Conservation (phyloP, 1,140 invertebrate species). For the Drosophila busckii region DNA sequence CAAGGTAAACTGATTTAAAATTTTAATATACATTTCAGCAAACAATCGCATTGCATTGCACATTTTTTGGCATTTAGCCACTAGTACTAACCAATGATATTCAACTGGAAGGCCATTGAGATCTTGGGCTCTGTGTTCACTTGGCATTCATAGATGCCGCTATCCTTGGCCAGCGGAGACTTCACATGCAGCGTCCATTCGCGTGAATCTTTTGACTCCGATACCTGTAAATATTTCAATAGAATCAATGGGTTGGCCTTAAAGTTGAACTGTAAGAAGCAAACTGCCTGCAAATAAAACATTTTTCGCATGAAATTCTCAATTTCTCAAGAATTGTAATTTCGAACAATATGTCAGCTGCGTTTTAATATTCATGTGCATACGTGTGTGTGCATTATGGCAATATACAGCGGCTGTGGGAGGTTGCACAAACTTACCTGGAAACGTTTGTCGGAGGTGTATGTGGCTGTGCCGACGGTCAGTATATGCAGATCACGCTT, state of each 20-base stretch:
- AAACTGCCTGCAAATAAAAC: too few species aligned
- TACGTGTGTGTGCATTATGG: too few species aligned
- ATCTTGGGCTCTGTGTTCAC: conserved; percentile 95
- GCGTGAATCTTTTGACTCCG: conserved; percentile 90
- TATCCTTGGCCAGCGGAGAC: conserved; percentile 90
- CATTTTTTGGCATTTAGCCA: background rate
- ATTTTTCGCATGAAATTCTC: too few species aligned
- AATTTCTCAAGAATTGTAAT: too few species aligned
- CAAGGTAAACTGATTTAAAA: conserved; percentile 47
- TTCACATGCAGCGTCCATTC: conserved; percentile 96
- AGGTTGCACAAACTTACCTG: conserved; percentile 69
- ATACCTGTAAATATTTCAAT: conserved; percentile 89
- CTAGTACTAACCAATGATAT: conserved; percentile 89
- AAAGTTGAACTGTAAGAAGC: too few species aligned
- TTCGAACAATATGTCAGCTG: too few species aligned
- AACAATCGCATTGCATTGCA: conserved; percentile 14
- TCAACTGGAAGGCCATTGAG: conserved; percentile 91
- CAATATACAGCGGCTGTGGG: too few species aligned
- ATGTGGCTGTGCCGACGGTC: conserved; percentile 86
- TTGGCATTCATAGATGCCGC: conserved; percentile 93
- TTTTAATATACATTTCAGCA: conserved; percentile 42
- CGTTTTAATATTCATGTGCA: too few species aligned
- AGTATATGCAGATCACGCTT: conserved; percentile 87
- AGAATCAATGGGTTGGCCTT: too few species aligned
- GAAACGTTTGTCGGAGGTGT: conserved; percentile 88